These are phyloP conservation scores for Lepidocyrtinus sp. DNA, from an alignment of 2,888 invertebrate species.

Conservation along the genomic window DNA sequence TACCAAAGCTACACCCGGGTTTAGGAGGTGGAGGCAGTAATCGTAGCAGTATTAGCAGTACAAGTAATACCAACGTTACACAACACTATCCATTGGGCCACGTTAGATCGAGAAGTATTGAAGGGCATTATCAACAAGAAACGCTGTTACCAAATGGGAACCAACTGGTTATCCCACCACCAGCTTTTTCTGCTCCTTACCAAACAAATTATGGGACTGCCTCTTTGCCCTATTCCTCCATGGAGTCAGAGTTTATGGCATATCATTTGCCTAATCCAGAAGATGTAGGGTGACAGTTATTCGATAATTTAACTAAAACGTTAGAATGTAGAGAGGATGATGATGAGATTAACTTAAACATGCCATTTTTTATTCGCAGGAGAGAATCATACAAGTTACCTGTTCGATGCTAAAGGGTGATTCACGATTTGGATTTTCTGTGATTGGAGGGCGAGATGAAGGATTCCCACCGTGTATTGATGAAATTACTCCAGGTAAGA, in stretches of 20 bases:
- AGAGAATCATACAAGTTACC: slow-evolving; percentile 67
- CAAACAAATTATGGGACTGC: slow-evolving; percentile 42
- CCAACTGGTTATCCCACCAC: slow-evolving; percentile 35
- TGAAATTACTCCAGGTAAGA: slow-evolving; percentile 72
- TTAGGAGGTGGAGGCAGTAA: neutral
- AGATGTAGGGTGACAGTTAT: slow-evolving; percentile 55
- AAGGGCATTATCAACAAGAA: slow-evolving; percentile 41
- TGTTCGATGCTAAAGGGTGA: slow-evolving; percentile 71
- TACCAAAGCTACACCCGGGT: slow-evolving; percentile 37
- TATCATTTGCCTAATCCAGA: slow-evolving; percentile 53
- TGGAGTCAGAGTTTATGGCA: slow-evolving; percentile 57
- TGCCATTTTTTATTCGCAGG: slow-evolving; percentile 46
- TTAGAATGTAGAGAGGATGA: too few relatives aligned
- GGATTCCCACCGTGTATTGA: slow-evolving; percentile 73
- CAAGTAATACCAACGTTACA: neutral
- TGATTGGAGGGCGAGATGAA: slow-evolving; percentile 73
- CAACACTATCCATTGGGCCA: slow-evolving; percentile 38
- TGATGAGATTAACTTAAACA: neutral
- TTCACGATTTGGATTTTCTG: slow-evolving; percentile 73
- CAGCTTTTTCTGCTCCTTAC: slow-evolving; percentile 31
- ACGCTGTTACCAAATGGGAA: slow-evolving; percentile 36
- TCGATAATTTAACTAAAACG: slow-evolving; percentile 19
- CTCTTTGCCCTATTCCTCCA: slow-evolving; percentile 61
- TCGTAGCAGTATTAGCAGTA: neutral
- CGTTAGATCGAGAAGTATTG: slow-evolving; percentile 56